Evolutionary conservation across 2,888 invertebrate genomes (phyloP).

Genomic region (Sinotaia quadrata): DNA sequence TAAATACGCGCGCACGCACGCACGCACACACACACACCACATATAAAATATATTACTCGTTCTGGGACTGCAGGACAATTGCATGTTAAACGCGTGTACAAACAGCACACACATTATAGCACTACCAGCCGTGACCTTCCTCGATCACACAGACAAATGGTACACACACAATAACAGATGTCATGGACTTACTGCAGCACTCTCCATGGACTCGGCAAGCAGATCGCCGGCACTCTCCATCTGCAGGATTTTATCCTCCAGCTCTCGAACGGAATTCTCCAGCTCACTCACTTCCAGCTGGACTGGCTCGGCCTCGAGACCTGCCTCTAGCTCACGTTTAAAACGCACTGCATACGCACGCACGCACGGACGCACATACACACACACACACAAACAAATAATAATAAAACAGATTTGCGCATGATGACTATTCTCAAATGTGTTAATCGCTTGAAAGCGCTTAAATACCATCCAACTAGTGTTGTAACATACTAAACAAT

Average conservation of each 20-base stretch:
- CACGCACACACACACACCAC: neutral
- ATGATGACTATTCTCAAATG: no score
- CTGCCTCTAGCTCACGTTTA: slow-evolving; percentile 41
- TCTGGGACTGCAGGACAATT: no score
- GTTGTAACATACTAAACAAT: no score
- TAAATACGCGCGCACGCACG: neutral
- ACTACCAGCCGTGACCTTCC: no score
- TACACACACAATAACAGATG: neutral
- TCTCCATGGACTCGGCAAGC: slow-evolving; percentile 62
- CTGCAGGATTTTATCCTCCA: slow-evolving; percentile 58
- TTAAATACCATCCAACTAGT: no score
- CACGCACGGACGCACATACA: neutral
- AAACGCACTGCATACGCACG: slow-evolving; percentile 41
- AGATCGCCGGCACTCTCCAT: slow-evolving; percentile 62
- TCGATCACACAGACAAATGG: no score
- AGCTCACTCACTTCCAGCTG: slow-evolving; percentile 37
- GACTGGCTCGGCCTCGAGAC: slow-evolving; percentile 25
- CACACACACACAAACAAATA: neutral
- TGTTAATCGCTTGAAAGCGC: no score
- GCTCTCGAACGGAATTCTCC: slow-evolving; percentile 46
- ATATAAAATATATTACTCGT: no score
- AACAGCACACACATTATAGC: no score
- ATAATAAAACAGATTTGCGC: neutral
- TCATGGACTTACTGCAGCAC: slow-evolving; percentile 53
- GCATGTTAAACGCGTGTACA: no score